Evolutionary conservation across 2,888 invertebrate genomes (phyloP), one percentile per base, ranked within the genome.

Genomic region (Macrosoma leucophasiata): DNA sequence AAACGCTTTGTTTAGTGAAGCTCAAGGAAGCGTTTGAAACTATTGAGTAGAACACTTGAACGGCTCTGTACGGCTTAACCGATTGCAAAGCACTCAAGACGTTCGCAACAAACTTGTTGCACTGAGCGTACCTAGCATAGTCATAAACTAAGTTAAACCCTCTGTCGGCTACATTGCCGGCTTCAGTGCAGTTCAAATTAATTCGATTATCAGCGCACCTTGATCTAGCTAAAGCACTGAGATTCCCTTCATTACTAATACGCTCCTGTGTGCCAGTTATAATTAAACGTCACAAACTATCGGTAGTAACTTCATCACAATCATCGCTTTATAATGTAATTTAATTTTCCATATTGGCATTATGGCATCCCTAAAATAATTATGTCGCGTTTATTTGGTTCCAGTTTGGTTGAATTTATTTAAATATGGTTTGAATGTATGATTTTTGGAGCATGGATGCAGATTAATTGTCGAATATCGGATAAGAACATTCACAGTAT

Each of bases 151-250:
- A 79, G 81, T 82, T 81, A 79, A 67, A 61, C 66, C 65, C 65
- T 69, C 69, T 62, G 69, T 71, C 71, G 68, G 74, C 60, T 65
- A 71, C 71, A 68, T 64, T 61, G 73, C 64, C 59, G 68, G 70
- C 72, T 73, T 62, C 69, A 62, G 55, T 68, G 71, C 68, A 65
- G 72, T 68, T 61, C 68, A 68, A 69, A 79, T 78, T 84, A 79
- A 82, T 81, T 82, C 70, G 69, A 82, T 84, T 82, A 82, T 73
- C 72, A 71, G 67, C 60, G 70, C 81, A 81, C 81, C 81, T 79
- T 71, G 71, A 76, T 77, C 67, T 68, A 56, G 49, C 64, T 68
- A 63, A 67, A 67, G 64, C 68, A 62, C 66, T 59, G 60, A 58
- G 68, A 72, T 74, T 73, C 71, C 66, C 69, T 71, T 66, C 66